A percentile compares a stretch with the other conserved stretches of the same genome.
phyloP scores from a whole-genome alignment of 2,797 vertebrate species.

The Pygocentrus nattereri region DNA sequence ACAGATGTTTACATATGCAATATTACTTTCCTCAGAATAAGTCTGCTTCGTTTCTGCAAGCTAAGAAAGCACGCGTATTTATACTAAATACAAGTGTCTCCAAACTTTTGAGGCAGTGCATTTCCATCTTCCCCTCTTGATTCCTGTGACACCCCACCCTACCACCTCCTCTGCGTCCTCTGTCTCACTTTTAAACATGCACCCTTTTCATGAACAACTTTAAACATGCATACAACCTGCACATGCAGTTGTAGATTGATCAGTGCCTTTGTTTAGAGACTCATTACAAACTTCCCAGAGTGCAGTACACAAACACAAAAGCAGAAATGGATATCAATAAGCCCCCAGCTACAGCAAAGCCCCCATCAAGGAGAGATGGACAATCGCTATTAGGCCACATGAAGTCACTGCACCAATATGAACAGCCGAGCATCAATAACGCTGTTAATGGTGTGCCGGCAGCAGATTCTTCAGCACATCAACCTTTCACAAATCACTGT shows the following conservation, averaged over 20 bases:
- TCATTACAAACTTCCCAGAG: constrained; percentile 45
- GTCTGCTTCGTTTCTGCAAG: no score
- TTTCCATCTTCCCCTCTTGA: no score
- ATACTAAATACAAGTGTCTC: no score
- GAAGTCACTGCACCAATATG: constrained; percentile 13
- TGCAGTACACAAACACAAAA: constrained; percentile 27
- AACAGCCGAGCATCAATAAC: constrained; percentile 11
- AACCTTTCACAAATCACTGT: neutral
- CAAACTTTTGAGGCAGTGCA: no score
- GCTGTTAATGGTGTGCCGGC: constrained; percentile 15
- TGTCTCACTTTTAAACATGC: no score
- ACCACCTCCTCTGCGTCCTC: no score
- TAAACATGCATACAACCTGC: neutral
- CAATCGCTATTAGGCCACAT: constrained; percentile 15
- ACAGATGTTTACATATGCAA: no score
- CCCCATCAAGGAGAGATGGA: constrained; percentile 33
- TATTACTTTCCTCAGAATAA: no score
- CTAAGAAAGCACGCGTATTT: no score
- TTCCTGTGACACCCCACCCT: no score
- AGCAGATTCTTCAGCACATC: neutral
- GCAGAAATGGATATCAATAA: constrained; percentile 45
- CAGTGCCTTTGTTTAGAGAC: constrained; percentile 34
- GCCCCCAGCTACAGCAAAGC: constrained; percentile 3
- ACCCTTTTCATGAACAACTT: neutral
- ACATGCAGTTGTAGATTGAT: constrained; percentile 18